Evolutionary conservation across 1,140 invertebrate genomes (phyloP), one percentile per base, ranked within the genome.

Genomic region (Bombus terrestris): DNA sequence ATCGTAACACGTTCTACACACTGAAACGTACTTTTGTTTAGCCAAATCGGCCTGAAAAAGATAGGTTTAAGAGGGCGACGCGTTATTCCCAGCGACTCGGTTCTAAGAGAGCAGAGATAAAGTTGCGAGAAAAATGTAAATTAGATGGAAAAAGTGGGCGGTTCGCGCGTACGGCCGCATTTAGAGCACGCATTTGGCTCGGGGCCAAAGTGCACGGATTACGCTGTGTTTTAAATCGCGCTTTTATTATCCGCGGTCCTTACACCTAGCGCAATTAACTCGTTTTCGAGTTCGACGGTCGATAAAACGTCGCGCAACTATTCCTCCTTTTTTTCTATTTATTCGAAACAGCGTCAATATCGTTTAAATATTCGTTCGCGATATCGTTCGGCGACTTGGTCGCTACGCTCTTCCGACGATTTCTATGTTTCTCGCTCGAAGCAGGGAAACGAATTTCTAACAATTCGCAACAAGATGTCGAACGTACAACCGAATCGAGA

Each of bases 181-280:
- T 85, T 80, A 64, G 83, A 64, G 77, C 53, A 80, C 59, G 82
- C 76, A 79, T 79, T 84, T 84, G 82, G 82, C 32, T 1, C 1
- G 2, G 18, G 5, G 83, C 83, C 83, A 85, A 85, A 85, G 83
- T 85, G 83, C 77, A 71, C 68, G 83, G 83, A 85, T 85, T 85
- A 85, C 83, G 32, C 78, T 72, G 53, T 72, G 83, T 80, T 85
- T 85, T 73, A 73, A 78, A 85, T 80, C 76, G 68, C 32, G 22
- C 78, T 62, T 80, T 85, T 85, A 80, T 80, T 80, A 85, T 62
- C 32, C 62, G 3, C 25, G 3, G 28, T 32, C 10, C 35, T 28
- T 9, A 1, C 71, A 8, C 28, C 4, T 5, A 13, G 9, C 12
- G 39, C 73, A 68, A 83, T 83, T 76, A 83, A 77, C 62, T 77